phyloP scores from a whole-genome alignment of 2,113 vertebrate genomes.

The Bubo bubo region DNA sequence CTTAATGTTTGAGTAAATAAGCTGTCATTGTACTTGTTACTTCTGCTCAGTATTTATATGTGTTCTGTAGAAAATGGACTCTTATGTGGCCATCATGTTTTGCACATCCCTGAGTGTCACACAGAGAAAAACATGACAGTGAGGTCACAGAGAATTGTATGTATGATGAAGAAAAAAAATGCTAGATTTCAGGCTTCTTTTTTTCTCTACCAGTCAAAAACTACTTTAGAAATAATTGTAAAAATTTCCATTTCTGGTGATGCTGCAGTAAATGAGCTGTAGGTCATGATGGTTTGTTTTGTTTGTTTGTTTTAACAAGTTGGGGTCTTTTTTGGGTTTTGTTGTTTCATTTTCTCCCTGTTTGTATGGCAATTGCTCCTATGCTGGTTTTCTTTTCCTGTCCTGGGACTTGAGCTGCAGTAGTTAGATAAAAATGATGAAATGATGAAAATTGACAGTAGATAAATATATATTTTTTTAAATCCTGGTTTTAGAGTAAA shows the following conservation, averaged over 20 bases:
- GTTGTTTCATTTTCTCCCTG: neutral
- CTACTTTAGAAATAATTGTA: neutral
- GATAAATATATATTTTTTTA: neutral
- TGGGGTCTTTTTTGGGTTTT: neutral
- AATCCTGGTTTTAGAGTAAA: neutral
- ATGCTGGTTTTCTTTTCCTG: neutral
- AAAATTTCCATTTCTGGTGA: neutral
- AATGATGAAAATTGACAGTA: neutral
- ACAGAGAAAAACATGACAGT: neutral
- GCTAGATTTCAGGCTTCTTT: neutral
- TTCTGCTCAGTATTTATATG: neutral
- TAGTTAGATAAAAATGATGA: neutral
- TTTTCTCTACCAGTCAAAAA: neutral
- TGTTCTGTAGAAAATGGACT: neutral
- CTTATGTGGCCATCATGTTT: neutral
- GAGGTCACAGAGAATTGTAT: neutral
- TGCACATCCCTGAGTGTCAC: neutral
- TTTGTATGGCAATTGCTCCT: neutral
- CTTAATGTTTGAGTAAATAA: neutral
- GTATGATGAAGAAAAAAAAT: neutral
- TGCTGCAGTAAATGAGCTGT: neutral
- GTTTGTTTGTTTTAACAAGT: neutral
- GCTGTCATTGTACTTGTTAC: neutral
- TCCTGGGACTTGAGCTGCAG: neutral
- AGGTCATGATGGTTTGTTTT: neutral